Conservation (phyloP, 2,888 invertebrate genomes). For the Epinotia brunnichana region DNA sequence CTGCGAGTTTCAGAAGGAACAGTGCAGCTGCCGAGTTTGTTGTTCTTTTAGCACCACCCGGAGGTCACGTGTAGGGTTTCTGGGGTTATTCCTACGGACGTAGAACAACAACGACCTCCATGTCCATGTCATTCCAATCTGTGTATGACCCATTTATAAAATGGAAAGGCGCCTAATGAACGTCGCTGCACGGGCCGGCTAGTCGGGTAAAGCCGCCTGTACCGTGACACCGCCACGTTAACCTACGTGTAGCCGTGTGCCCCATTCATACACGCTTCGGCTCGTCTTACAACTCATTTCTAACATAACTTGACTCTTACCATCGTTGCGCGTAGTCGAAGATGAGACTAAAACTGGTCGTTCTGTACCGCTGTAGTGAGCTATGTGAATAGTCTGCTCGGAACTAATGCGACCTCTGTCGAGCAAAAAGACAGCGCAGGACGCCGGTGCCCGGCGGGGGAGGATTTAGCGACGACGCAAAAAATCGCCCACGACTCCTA, state of each 20-base stretch:
- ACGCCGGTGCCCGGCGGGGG: not conserved
- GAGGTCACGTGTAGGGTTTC: too few relatives aligned
- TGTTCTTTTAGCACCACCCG: too few relatives aligned
- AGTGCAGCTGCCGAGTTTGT: too few relatives aligned
- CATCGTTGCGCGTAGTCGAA: not conserved
- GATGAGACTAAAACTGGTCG: not conserved
- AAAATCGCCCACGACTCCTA: not conserved
- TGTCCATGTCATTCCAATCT: too few relatives aligned
- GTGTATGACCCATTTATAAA: too few relatives aligned
- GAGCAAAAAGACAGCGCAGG: too few relatives aligned
- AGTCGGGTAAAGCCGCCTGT: not conserved
- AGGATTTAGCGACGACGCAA: not conserved
- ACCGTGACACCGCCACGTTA: not conserved
- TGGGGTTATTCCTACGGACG: too few relatives aligned
- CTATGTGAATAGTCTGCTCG: not conserved
- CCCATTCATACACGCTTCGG: not conserved
- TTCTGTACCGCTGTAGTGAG: not conserved
- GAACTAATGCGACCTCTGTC: not conserved
- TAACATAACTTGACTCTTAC: not conserved
- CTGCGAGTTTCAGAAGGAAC: too few relatives aligned
- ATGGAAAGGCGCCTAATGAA: not conserved
- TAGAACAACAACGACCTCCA: too few relatives aligned
- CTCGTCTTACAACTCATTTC: not conserved
- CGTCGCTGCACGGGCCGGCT: not conserved
- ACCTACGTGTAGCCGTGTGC: too few relatives aligned